Evolutionary conservation across 2,888 invertebrate species (phyloP).

Genomic region (Troides aeacus): DNA sequence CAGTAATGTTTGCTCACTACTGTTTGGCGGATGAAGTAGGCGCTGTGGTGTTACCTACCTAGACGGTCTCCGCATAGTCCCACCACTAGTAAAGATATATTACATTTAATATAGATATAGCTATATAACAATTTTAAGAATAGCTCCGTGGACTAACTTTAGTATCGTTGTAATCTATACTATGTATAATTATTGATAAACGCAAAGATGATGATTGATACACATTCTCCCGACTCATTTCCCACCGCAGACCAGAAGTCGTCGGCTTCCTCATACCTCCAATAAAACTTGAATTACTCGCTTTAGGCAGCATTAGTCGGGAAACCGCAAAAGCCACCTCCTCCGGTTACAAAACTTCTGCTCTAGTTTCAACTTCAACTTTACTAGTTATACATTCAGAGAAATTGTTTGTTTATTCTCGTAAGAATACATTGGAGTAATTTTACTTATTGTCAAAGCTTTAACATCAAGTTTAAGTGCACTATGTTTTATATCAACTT

Average conservation of each 20-base stretch:
- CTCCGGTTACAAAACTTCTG: conserved; percentile 35
- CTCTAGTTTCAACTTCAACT: conserved; percentile 30
- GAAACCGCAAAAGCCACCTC: conserved; percentile 40
- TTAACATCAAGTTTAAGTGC: too few relatives aligned
- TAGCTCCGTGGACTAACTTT: background rate
- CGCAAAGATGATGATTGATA: conserved; percentile 3
- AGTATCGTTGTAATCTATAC: background rate
- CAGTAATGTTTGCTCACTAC: too few relatives aligned
- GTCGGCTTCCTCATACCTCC: conserved; percentile 47
- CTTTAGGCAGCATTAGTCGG: conserved; percentile 38
- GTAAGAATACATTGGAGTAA: background rate
- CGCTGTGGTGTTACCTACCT: too few relatives aligned
- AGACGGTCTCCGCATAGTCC: too few relatives aligned
- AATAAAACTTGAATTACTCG: conserved; percentile 40
- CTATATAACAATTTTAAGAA: background rate
- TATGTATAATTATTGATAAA: background rate
- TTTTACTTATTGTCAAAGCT: too few relatives aligned
- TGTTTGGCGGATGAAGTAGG: too few relatives aligned
- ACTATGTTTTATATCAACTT: too few relatives aligned
- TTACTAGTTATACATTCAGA: background rate
- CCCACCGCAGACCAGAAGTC: conserved; percentile 38
- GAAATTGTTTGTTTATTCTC: background rate
- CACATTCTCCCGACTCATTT: conserved; percentile 2
- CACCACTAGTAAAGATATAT: too few relatives aligned
- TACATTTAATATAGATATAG: too few relatives aligned